Percentiles rank a stretch among this genome's conserved stretches.
Conservation (phyloP, 2,888 invertebrate genomes). For the Rhaphigaster nebulosa region DNA sequence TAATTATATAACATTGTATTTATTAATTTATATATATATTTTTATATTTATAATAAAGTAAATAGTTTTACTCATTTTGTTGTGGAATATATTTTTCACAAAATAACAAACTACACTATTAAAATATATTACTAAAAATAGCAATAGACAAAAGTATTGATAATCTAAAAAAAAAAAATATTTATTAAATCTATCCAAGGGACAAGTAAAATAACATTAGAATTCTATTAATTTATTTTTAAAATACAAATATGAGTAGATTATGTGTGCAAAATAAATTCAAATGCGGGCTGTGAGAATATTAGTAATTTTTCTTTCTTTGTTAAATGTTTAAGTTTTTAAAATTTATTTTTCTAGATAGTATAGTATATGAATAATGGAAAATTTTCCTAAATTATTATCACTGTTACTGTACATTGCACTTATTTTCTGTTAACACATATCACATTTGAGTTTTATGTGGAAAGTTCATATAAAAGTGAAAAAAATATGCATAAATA, state of each 20-base stretch:
- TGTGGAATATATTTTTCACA: background rate
- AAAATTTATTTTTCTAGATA: slow-evolving; percentile 16
- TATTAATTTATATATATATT: background rate
- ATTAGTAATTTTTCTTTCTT: background rate
- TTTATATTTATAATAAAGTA: background rate
- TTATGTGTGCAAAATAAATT: slow-evolving; percentile 14
- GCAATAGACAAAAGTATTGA: background rate
- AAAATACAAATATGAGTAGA: background rate
- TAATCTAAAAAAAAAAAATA: background rate
- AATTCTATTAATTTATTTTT: background rate
- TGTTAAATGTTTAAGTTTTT: background rate
- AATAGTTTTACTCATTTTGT: background rate
- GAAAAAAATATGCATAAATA: no score
- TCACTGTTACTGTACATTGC: background rate
- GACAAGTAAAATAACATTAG: background rate
- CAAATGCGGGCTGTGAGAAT: slow-evolving; percentile 27
- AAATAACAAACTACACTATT: background rate
- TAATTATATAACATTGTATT: background rate
- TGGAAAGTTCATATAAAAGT: no score
- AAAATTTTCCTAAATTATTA: background rate
- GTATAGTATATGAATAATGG: background rate
- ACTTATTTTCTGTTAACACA: background rate
- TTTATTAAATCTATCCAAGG: background rate
- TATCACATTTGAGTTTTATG: no score
- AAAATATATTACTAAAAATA: slow-evolving; percentile 7